phyloP scores from a whole-genome alignment of 1,140 invertebrate genomes.

The Drosophila kepulauana region DNA sequence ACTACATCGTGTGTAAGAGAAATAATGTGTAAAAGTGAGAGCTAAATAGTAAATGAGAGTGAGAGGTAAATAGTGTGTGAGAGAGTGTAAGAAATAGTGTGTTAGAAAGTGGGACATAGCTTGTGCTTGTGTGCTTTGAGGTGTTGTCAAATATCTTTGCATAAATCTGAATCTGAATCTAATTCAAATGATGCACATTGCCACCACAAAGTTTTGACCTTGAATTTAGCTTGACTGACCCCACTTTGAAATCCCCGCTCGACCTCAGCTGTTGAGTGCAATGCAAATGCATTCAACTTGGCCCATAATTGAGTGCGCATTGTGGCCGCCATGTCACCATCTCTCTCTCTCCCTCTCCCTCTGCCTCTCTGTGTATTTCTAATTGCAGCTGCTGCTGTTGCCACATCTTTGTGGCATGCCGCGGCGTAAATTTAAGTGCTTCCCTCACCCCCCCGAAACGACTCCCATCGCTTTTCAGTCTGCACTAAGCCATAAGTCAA shows the following conservation, averaged over 20 bases:
- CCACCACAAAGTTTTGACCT: neutral
- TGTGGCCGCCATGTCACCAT: conserved; percentile 8
- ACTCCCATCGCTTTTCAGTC: neutral
- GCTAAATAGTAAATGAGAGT: too few species aligned
- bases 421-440: conserved; percentile 11
- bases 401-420: conserved; percentile 30
- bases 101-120: too few species aligned
- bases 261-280: neutral
- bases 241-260: neutral
- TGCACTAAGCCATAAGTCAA: conserved; percentile 19
- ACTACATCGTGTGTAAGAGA: too few species aligned
- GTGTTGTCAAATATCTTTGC: too few species aligned
- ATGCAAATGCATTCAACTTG: conserved; percentile 7
- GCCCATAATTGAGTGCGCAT: conserved; percentile 43
- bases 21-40: too few species aligned
- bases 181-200: neutral
- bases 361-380: neutral
- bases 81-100: too few species aligned
- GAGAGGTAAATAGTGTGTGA: too few species aligned
- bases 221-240: neutral
- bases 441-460: neutral
- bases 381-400: conserved; percentile 21
- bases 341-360: neutral
- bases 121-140: too few species aligned
- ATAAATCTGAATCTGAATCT: too few species aligned